Evolutionary conservation across 2,888 invertebrate genomes (phyloP).

Genomic region (Idaea aversata): DNA sequence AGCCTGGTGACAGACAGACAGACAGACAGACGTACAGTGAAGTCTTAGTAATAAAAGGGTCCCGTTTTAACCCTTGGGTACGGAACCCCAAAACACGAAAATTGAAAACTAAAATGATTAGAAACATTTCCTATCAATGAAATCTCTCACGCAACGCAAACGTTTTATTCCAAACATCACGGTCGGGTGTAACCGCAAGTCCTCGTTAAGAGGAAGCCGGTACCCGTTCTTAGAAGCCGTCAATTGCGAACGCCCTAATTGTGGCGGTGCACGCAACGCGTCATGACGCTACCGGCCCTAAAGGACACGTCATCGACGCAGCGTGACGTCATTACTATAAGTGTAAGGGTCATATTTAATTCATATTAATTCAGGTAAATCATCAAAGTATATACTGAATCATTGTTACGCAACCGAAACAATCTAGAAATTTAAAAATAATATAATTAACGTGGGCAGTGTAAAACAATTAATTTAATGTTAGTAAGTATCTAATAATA

Average conservation of each 20-base stretch:
- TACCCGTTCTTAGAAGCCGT: slow-evolving; percentile 1
- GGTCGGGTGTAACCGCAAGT: neutral
- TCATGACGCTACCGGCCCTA: slow-evolving; percentile 25
- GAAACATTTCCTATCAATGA: neutral
- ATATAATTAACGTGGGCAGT: no score
- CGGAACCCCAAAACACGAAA: neutral
- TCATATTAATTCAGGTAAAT: neutral
- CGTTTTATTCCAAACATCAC: neutral
- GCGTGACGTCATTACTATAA: slow-evolving; percentile 40
- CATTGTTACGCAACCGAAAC: neutral
- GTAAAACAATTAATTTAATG: no score
- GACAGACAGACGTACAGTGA: no score
- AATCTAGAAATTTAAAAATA: no score
- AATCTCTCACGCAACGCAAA: neutral
- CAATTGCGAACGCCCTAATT: slow-evolving; percentile 14
- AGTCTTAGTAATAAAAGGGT: no score
- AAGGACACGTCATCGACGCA: slow-evolving; percentile 43
- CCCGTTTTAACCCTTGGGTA: no score
- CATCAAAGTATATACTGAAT: neutral
- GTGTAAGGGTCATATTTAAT: neutral
- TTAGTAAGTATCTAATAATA: no score
- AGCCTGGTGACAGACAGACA: no score
- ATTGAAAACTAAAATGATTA: neutral
- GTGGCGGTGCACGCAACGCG: slow-evolving; percentile 34
- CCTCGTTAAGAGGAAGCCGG: neutral